Evolutionary conservation across 2,888 invertebrate species (phyloP).

Genomic region (Smittia aterrima): DNA sequence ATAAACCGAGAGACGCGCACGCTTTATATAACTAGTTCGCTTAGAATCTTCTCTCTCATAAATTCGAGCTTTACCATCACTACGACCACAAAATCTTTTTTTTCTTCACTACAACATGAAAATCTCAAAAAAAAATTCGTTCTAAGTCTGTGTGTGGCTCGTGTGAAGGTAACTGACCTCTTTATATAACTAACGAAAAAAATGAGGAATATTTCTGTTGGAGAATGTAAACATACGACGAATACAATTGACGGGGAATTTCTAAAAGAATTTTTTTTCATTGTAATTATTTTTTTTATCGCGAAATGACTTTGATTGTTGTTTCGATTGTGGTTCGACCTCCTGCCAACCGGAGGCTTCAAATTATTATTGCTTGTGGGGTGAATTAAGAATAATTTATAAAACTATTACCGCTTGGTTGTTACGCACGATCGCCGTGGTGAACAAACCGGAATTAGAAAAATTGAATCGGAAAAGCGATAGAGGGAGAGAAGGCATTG

Average conservation of each 20-base stretch:
- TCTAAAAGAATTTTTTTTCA: not conserved
- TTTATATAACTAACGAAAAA: conserved; percentile 36
- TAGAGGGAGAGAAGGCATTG: conserved; percentile 7
- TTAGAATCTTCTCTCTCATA: conserved; percentile 6
- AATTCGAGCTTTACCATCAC: not conserved
- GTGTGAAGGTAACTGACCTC: conserved; percentile 40
- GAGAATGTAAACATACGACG: conserved; percentile 31
- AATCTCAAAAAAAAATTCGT: not conserved
- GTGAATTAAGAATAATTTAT: conserved; percentile 22
- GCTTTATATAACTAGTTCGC: not conserved
- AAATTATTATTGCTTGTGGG: not conserved
- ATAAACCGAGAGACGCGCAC: not conserved
- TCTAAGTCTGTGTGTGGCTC: conserved; percentile 6
- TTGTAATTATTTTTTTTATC: not conserved
- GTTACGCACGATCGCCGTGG: not conserved
- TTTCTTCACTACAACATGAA: not conserved
- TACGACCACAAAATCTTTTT: conserved; percentile 26
- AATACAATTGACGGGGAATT: not conserved
- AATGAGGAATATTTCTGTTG: not conserved
- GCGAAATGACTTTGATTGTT: not conserved
- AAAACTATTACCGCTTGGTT: not conserved
- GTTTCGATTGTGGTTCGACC: not conserved
- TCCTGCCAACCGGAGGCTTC: not conserved
- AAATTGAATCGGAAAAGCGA: not conserved
- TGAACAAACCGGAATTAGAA: not conserved